Conservation (phyloP, 1,140 invertebrate species). For the Pogonognathellus flavescens region DNA sequence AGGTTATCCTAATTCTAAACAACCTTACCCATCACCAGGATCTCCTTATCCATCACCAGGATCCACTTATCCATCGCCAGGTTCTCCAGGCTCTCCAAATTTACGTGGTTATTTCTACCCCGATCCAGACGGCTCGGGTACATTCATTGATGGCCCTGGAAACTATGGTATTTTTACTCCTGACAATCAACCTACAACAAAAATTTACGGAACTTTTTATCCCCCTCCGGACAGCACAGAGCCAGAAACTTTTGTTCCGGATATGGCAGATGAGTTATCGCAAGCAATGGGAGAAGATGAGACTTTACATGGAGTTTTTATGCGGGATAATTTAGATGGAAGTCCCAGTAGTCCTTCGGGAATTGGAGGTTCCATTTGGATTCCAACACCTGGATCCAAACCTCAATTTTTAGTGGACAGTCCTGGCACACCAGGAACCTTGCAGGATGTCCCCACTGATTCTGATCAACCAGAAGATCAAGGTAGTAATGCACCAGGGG, state of each 20-base stretch:
- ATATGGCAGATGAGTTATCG: not conserved
- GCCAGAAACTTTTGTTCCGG: not conserved
- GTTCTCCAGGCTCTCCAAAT: not conserved
- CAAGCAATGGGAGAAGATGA: not conserved
- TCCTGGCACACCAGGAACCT: not conserved
- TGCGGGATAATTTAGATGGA: not conserved
- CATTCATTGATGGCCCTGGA: not conserved
- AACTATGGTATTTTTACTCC: not conserved
- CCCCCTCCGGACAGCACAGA: not conserved
- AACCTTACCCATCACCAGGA: not conserved
- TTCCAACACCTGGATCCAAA: not conserved
- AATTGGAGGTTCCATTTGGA: not conserved
- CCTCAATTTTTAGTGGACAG: not conserved
- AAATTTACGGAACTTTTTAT: constrained; percentile 1
- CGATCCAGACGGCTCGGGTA: not conserved
- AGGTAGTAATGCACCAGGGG: too few species aligned
- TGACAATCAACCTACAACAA: not conserved
- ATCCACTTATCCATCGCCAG: not conserved
- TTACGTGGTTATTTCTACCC: not conserved
- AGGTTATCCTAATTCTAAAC: too few species aligned
- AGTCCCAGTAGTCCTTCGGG: not conserved
- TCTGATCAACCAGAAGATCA: too few species aligned
- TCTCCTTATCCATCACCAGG: not conserved
- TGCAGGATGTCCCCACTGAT: not conserved
- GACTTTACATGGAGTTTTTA: not conserved